phyloP scores from a whole-genome alignment of 2,113 vertebrate genomes.

The Toxotes jaculatrix region DNA sequence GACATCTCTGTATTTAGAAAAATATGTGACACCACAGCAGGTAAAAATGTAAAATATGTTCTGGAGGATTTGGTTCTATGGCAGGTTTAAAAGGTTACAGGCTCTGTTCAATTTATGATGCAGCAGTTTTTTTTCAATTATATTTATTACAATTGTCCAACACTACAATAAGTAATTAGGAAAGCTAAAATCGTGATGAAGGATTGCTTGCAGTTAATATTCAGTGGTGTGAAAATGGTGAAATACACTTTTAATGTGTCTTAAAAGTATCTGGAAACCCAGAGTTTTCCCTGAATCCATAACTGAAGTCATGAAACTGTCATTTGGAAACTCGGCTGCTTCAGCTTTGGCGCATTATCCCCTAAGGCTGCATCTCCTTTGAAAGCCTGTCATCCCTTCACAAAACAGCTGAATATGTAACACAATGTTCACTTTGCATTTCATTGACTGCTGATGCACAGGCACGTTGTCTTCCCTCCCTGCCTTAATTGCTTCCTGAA shows the following conservation, averaged over 20 bases:
- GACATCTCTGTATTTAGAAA: no score
- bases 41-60: no score
- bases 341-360: conserved; percentile 32
- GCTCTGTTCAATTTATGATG: conserved; percentile 13
- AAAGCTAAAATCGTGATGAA: background rate
- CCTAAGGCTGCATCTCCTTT: conserved; percentile 50
- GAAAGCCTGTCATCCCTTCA: conserved; percentile 56
- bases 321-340: conserved; percentile 39
- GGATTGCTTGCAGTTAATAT: conserved; percentile 8
- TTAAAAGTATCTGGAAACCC: conserved; percentile 29
- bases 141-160: conserved; percentile 1
- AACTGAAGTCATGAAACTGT: conserved; percentile 48
- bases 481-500: conserved; percentile 80
- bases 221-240: background rate
- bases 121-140: background rate
- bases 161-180: conserved; percentile 8
- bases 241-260: conserved; percentile 18
- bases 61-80: no score
- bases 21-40: no score
- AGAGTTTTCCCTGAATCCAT: conserved; percentile 28
- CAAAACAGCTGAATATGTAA: conserved; percentile 67
- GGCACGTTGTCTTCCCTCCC: conserved; percentile 43
- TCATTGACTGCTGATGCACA: conserved; percentile 42
- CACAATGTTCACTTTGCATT: conserved; percentile 49
- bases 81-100: no score